These are phyloP conservation scores for Ophion ventricosus DNA, from an alignment of 2,888 invertebrate genomes.

Conservation along the genomic window DNA sequence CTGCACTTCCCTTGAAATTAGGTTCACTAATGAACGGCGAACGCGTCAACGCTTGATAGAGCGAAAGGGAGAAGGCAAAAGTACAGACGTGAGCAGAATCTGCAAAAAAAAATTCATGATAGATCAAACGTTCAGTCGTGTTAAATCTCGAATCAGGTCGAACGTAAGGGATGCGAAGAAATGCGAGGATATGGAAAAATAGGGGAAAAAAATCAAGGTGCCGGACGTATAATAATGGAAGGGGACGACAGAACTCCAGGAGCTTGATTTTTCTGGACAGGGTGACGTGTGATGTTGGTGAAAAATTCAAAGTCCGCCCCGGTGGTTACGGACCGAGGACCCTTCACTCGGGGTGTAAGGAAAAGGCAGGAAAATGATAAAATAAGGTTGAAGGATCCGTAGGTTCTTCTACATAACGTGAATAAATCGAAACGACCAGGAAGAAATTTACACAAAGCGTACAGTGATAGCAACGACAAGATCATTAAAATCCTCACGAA, in stretches of 20 bases:
- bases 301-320: slow-evolving; percentile 61
- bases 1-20: neutral
- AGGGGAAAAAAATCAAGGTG: slow-evolving; percentile 55
- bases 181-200: slow-evolving; percentile 64
- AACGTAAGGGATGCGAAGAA: neutral
- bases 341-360: slow-evolving; percentile 26
- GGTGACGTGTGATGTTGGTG: slow-evolving; percentile 52
- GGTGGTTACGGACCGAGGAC: slow-evolving; percentile 52
- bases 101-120: slow-evolving; percentile 14
- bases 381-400: slow-evolving; percentile 31
- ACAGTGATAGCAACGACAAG: neutral
- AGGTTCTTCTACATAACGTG: slow-evolving; percentile 1
- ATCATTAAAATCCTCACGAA: no score
- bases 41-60: neutral
- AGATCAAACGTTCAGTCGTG: slow-evolving; percentile 34
- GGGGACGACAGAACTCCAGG: slow-evolving; percentile 16
- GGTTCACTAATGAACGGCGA: neutral
- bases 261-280: slow-evolving; percentile 39
- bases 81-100: neutral
- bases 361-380: slow-evolving; percentile 25
- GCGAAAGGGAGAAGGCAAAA: neutral
- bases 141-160: slow-evolving; percentile 33
- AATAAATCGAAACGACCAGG: neutral
- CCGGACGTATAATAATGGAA: neutral
- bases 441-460: neutral